These are phyloP conservation scores for Apamea epomidion DNA, from an alignment of 2,888 invertebrate species.

Conservation along the genomic window DNA sequence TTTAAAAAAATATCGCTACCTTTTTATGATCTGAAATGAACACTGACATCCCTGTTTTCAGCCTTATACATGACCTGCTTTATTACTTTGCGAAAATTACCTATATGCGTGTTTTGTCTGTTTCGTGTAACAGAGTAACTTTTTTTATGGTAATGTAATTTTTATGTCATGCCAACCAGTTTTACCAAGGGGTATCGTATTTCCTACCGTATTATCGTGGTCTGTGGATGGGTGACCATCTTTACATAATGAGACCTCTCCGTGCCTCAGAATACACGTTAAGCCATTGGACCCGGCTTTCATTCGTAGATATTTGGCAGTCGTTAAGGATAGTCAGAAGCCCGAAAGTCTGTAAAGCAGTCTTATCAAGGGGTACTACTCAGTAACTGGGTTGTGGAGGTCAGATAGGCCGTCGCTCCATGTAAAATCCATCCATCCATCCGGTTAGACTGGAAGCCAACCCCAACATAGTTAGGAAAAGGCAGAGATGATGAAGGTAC, in stretches of 20 bases:
- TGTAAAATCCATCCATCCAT: background rate
- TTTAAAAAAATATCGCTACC: background rate
- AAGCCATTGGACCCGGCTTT: no score
- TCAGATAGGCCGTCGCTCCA: background rate
- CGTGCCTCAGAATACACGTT: no score
- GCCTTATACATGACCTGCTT: conserved; percentile 12
- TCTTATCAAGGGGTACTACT: background rate
- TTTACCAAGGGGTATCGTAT: background rate
- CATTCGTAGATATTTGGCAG: no score
- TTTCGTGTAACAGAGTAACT: conserved; percentile 32
- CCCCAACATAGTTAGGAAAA: background rate
- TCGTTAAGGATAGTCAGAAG: no score
- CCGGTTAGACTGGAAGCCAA: background rate
- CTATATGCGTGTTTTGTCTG: conserved; percentile 49
- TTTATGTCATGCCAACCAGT: conserved; percentile 3
- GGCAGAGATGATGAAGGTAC: conserved; percentile 13
- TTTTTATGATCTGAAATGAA: conserved; percentile 16
- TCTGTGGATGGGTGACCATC: no score
- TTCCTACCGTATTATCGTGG: no score
- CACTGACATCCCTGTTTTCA: conserved; percentile 6
- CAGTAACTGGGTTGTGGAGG: background rate
- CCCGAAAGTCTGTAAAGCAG: no score
- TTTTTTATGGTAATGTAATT: conserved; percentile 41
- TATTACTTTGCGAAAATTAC: conserved; percentile 34
- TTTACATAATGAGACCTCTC: no score